Evolutionary conservation across 2,113 vertebrate genomes (phyloP).

Genomic region (Setophaga kirtlandii): DNA sequence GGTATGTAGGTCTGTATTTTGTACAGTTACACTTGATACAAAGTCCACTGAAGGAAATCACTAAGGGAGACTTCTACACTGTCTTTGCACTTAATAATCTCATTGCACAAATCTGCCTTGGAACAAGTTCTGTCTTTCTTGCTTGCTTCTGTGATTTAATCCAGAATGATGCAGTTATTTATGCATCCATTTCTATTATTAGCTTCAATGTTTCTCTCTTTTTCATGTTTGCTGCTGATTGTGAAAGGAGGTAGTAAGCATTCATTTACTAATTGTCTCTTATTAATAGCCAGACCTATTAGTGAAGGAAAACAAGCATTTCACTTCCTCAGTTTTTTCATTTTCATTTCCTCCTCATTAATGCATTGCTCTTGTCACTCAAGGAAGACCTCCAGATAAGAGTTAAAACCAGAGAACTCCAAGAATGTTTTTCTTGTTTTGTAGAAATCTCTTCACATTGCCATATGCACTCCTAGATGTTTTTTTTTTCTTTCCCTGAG

Average conservation of each 20-base stretch:
- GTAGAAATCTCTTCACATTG: not conserved
- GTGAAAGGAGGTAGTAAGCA: slow-evolving; percentile 28
- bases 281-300: slow-evolving; percentile 32
- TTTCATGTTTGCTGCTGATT: slow-evolving; percentile 46
- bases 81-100: not conserved
- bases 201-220: not conserved
- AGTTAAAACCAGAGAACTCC: not conserved
- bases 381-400: not conserved
- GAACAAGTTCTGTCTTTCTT: not conserved
- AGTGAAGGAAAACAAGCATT: slow-evolving; percentile 32
- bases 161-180: not conserved
- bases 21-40: not conserved
- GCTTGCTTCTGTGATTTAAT: not conserved
- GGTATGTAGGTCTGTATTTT: not conserved
- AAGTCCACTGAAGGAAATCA: not conserved
- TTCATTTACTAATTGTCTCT: slow-evolving; percentile 54
- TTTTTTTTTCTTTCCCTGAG: not conserved
- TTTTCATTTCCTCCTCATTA: slow-evolving; percentile 50
- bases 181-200: slow-evolving; percentile 26
- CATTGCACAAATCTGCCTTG: not conserved
- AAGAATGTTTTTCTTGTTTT: not conserved
- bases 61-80: not conserved
- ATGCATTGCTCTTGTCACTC: not conserved
- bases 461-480: not conserved
- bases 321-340: not conserved